A percentile compares a stretch with the other conserved stretches of the same genome.
phyloP scores from a whole-genome alignment of 1,140 invertebrate species.

The Phocides pigmalion region DNA sequence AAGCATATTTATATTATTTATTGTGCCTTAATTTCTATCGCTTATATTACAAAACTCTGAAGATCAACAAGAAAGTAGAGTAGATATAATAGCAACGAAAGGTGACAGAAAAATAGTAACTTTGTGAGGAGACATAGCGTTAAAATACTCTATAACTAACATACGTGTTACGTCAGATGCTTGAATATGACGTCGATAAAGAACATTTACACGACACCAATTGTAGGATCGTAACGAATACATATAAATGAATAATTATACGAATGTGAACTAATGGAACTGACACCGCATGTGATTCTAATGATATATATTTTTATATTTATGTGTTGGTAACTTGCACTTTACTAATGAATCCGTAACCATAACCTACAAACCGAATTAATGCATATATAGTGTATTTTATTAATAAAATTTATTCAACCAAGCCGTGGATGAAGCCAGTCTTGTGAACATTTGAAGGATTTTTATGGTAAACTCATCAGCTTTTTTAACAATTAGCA shows the following conservation, averaged over 20 bases:
- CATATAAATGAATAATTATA: background rate
- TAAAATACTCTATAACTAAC: conserved; percentile 18
- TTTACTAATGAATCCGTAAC: too few relatives aligned
- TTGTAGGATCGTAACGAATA: background rate
- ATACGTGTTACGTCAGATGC: conserved; percentile 12
- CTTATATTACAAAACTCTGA: conserved; percentile 45
- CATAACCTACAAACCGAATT: too few relatives aligned
- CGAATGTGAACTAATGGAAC: background rate
- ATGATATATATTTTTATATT: background rate
- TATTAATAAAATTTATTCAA: too few relatives aligned
- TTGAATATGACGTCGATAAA: conserved; percentile 12
- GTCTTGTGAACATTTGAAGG: too few relatives aligned
- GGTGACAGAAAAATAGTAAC: conserved; percentile 25
- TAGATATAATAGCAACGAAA: conserved; percentile 22
- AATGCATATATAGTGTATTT: too few relatives aligned
- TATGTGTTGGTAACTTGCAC: too few relatives aligned
- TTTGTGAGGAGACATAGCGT: conserved; percentile 17
- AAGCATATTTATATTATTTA: conserved; percentile 45
- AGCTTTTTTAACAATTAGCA: background rate
- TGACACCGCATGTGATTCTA: too few relatives aligned
- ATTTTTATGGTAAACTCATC: too few relatives aligned
- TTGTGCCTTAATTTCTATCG: conserved; percentile 54
- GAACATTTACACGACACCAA: conserved; percentile 11
- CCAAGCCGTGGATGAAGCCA: too few relatives aligned
- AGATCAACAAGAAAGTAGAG: conserved; percentile 22